Percentiles rank a stretch among this genome's conserved stretches.
phyloP scores from a whole-genome alignment of 92 coral and sea anemone species.

The Phenganax subtilis region DNA sequence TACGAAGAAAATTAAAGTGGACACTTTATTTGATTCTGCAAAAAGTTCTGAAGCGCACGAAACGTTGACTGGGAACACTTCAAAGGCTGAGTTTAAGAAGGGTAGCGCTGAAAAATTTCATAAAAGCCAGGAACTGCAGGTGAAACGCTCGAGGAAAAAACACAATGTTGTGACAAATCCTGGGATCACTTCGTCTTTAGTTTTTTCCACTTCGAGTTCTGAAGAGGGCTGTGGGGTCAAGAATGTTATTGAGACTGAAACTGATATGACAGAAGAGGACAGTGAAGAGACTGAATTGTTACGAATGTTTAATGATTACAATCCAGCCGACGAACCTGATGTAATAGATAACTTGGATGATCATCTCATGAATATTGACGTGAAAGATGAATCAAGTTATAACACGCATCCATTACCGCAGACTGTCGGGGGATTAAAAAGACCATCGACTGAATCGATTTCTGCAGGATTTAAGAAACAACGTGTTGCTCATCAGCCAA shows the following conservation, averaged over 20 bases:
- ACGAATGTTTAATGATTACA: constrained; percentile 52
- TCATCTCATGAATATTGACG: background rate
- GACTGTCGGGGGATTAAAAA: constrained; percentile 31
- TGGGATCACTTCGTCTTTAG: background rate
- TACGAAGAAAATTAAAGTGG: background rate
- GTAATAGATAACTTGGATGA: constrained; percentile 27
- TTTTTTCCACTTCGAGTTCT: background rate
- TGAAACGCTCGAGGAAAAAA: background rate
- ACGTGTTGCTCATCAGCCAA: constrained; percentile 82
- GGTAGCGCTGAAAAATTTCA: background rate
- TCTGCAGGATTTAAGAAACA: constrained; percentile 76
- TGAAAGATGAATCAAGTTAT: constrained; percentile 13
- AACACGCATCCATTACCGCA: background rate
- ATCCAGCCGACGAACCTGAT: constrained; percentile 47
- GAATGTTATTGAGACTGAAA: background rate
- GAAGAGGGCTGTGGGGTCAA: background rate
- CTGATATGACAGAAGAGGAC: constrained; percentile 16
- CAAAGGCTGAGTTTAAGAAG: background rate
- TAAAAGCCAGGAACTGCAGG: background rate
- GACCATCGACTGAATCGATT: constrained; percentile 39
- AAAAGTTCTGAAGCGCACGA: no score
- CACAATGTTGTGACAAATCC: background rate
- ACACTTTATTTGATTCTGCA: no score
- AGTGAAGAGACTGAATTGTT: constrained; percentile 29
- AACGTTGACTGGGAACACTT: background rate